Evolutionary conservation across 2,888 invertebrate genomes (phyloP).

Genomic region (Neocrepidodera transversa): DNA sequence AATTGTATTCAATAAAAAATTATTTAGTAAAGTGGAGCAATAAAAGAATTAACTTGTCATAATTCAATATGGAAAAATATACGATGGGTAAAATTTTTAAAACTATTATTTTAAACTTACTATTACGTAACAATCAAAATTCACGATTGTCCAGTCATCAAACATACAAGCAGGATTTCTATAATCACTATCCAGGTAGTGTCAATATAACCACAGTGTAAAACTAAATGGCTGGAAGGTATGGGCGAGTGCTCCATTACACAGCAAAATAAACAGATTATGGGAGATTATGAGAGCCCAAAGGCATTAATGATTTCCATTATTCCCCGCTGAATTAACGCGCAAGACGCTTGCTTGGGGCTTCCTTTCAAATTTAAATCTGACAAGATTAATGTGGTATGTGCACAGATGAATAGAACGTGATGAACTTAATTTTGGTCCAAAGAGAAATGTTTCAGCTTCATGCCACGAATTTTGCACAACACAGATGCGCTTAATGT

Average conservation of each 20-base stretch:
- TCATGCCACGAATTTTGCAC: conserved; percentile 24
- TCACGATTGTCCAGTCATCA: too few relatives aligned
- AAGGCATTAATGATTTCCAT: conserved; percentile 34
- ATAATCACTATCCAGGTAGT: conserved; percentile 10
- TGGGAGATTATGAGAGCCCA: conserved; percentile 23
- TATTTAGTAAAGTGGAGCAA: too few relatives aligned
- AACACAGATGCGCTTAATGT: conserved; percentile 29
- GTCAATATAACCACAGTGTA: conserved; percentile 15
- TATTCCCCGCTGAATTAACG: conserved; percentile 34
- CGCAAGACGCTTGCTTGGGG: conserved; percentile 26
- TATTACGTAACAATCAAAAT: too few relatives aligned
- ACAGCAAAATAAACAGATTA: conserved; percentile 29
- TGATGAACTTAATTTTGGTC: conserved; percentile 37
- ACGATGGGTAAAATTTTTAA: too few relatives aligned
- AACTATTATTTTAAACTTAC: too few relatives aligned
- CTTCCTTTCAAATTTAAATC: conserved; percentile 42
- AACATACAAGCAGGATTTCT: too few relatives aligned
- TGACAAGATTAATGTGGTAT: conserved; percentile 41
- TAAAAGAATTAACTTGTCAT: too few relatives aligned
- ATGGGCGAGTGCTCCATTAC: conserved; percentile 29
- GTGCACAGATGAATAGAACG: conserved; percentile 32
- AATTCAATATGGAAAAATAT: too few relatives aligned
- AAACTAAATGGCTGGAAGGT: conserved; percentile 13
- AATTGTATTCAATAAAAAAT: too few relatives aligned
- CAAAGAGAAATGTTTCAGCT: conserved; percentile 28